These are phyloP conservation scores for Ametastegia equiseti DNA, from an alignment of 2,888 invertebrate species.

Conservation along the genomic window DNA sequence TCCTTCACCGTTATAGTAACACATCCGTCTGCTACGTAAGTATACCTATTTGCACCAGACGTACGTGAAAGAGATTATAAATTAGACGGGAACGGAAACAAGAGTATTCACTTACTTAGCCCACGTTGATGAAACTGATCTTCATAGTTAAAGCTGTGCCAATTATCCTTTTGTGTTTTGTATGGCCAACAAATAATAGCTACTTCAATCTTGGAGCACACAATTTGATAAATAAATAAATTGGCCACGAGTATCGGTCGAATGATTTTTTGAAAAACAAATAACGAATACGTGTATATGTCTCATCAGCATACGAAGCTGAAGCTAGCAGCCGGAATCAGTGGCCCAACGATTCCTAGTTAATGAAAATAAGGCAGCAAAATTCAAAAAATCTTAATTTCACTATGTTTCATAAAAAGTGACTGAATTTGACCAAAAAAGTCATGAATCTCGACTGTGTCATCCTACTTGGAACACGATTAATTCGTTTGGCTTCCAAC, in stretches of 20 bases:
- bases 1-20: not conserved
- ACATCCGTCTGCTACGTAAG: not conserved
- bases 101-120: constrained; percentile 25
- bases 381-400: no score
- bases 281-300: no score
- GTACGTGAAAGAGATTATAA: constrained; percentile 5
- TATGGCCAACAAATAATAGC: constrained; percentile 1
- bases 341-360: no score
- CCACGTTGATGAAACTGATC: constrained; percentile 20
- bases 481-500: no score
- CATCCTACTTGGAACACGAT: no score
- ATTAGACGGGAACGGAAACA: constrained; percentile 16
- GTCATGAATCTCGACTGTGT: no score
- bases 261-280: not conserved
- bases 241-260: not conserved
- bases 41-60: not conserved
- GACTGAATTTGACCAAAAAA: no score
- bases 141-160: not conserved
- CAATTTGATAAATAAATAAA: not conserved
- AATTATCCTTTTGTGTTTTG: not conserved
- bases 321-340: no score
- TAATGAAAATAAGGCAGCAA: no score
- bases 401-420: no score
- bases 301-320: no score
- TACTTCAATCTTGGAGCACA: not conserved